Base-by-base conservation (phyloP, 2,888 invertebrate species). In the Cheilosia impressa region DNA sequence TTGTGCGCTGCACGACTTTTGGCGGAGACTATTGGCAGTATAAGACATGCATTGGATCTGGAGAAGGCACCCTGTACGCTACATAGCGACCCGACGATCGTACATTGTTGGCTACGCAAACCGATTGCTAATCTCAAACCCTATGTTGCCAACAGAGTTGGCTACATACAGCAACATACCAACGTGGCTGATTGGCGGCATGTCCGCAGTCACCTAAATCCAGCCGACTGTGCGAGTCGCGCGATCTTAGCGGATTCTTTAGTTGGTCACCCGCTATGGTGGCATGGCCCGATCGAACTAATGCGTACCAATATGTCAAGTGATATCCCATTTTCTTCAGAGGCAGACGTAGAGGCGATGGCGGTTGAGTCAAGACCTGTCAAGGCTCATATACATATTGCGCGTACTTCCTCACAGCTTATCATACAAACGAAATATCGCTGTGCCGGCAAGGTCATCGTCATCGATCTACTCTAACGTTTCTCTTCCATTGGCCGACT, bases 1-100 rank as follows among this genome's bases (percentile, higher is more conserved):
- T 27, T 71, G 38, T 71, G 58, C 22, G 47, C 50, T 15, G 72
- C 72, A 27, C 72, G 72, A 72, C 52, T 62, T 0, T 62, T 62
- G 50, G 62, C 62, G 27, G 43, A 62, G 13, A 62, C 72, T 43
- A 53, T 73, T 52, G 45, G 47, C 24, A 52, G 31, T 63, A 3
- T 45, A 15, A 72, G 41, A 31, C 22, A 52, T 22, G 19, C 38
- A 57, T 47, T 58, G 58, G 55, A 63, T 2, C 27, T 63, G 55
- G 63, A 43, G 27, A 4, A 53, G 13, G 31, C 72, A 60, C 53
- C 43, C 15, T 53, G 53, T 17, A 60, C 62, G 13, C 19, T 73
- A 24, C 24, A 50, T 52, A 60, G 41, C 15, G 72, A 72, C 19
- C 38, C 24, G 4, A 5, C 24, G 24, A 24, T 24, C 4, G 24